Base-by-base conservation (phyloP, 2,888 invertebrate species). In the Andricus quercusramuli region DNA sequence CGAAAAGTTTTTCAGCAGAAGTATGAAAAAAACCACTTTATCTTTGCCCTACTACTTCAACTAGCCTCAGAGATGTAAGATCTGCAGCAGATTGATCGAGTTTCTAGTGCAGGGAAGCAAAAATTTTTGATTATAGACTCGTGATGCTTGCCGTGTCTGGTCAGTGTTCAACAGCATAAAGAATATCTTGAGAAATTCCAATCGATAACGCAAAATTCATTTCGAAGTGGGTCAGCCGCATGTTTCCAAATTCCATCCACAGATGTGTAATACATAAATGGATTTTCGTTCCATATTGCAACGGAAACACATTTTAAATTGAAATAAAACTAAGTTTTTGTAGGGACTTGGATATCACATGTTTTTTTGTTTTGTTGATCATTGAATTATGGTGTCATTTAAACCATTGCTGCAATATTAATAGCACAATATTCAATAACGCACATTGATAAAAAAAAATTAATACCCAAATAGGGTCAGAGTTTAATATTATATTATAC, bases 161-260 rank as follows among this genome's bases (percentile, higher is more conserved):
- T 3, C 15, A 15, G 15, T 62, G 22, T 25, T 25, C n/a, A 11
- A n/a, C 17, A 41, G 67, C 11, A 32, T 41, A n/a, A 2, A 74
- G 29, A 20, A 74, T 56, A 51, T 56, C 51, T 56, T n/a, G n/a
- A 1, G 32, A 47, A 51, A 37, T n/a, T 20, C 32, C n/a, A 17
- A 25, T 74, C 32, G 20, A 70, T 47, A 47, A 9, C 20, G 25
- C 13, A 51, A 70, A 51, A 62, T 62, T 51, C 20, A 9, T 29
- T 74, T 25, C 25, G n/a, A 74, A 74, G 56, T 74, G 74, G 74
- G 74, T 74, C 74, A 74, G n/a, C 56, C 74, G 56, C 32, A 20
- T 74, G 74, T 56, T 74, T 74, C 56, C 32, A 74, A 74, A 74
- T 74, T 74, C 32, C n/a, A n/a, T 32, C n/a, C 29, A 74, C 56